phyloP scores from a whole-genome alignment of 2,888 invertebrate genomes.

The Ctena decussata region DNA sequence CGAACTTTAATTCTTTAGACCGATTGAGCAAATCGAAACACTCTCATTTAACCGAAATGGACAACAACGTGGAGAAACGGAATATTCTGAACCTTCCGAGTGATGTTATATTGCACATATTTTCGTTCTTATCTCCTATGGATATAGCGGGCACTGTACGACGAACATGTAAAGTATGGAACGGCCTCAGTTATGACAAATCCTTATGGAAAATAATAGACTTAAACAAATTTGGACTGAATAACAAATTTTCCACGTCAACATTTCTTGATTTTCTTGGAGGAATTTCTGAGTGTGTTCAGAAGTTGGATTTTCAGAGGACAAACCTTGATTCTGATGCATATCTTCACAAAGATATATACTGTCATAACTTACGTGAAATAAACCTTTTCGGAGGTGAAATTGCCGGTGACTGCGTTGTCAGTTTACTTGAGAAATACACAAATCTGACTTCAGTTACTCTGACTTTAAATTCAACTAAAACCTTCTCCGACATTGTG shows the following conservation, averaged over 20 bases:
- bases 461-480: neutral
- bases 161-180: conserved; percentile 64
- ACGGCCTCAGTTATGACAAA: conserved; percentile 56
- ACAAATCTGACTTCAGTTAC: neutral
- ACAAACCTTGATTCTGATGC: conserved; percentile 31
- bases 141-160: conserved; percentile 56
- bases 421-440: neutral
- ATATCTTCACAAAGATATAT: conserved; percentile 54
- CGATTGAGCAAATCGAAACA: no score
- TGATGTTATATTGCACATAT: conserved; percentile 61
- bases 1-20: no score
- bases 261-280: conserved; percentile 50
- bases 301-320: conserved; percentile 53
- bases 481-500: neutral
- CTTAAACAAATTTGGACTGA: conserved; percentile 25
- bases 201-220: conserved; percentile 60
- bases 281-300: conserved; percentile 51
- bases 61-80: conserved; percentile 23
- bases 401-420: neutral
- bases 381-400: conserved; percentile 23
- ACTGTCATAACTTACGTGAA: conserved; percentile 57
- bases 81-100: conserved; percentile 61
- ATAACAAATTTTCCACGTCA: conserved; percentile 40
- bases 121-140: conserved; percentile 51
- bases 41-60: no score